Evolutionary conservation across 2,888 invertebrate species (phyloP).

Genomic region (Stenotaenia linearis): DNA sequence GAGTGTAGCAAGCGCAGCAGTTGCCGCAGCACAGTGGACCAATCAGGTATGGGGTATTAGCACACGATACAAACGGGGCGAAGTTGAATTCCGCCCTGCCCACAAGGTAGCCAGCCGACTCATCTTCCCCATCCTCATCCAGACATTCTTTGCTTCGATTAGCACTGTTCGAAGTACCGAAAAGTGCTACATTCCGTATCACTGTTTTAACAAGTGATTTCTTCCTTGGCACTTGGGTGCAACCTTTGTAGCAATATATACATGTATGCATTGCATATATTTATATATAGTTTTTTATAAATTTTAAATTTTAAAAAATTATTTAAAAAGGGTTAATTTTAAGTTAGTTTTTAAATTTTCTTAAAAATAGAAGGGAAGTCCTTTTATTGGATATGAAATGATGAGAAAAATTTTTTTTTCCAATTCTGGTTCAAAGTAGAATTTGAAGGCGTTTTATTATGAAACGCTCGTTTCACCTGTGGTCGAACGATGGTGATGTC

Average conservation of each 20-base stretch:
- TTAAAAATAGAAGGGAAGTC: not conserved
- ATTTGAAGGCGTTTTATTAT: not conserved
- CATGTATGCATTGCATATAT: no score
- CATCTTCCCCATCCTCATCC: constrained; percentile 8
- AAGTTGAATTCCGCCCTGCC: not conserved
- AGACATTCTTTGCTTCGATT: constrained; percentile 3
- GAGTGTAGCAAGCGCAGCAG: constrained; percentile 43
- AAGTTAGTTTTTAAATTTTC: no score
- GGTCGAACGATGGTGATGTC: not conserved
- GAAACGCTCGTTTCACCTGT: not conserved
- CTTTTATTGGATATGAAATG: not conserved
- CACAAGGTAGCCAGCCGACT: constrained; percentile 22
- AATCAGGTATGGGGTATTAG: constrained; percentile 42
- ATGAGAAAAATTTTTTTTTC: not conserved
- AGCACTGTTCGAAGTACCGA: constrained; percentile 8
- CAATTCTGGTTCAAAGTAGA: not conserved
- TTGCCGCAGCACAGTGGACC: constrained; percentile 51
- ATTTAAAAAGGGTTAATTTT: no score
- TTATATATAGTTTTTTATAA: no score
- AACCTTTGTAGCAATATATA: no score
- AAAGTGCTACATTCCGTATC: not conserved
- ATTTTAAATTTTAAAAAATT: no score
- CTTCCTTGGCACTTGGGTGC: no score
- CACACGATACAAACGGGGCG: constrained; percentile 1
- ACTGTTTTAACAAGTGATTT: not conserved